These are phyloP conservation scores for Anarrhichthys ocellatus DNA, from an alignment of 2,113 vertebrate genomes.

Conservation along the genomic window DNA sequence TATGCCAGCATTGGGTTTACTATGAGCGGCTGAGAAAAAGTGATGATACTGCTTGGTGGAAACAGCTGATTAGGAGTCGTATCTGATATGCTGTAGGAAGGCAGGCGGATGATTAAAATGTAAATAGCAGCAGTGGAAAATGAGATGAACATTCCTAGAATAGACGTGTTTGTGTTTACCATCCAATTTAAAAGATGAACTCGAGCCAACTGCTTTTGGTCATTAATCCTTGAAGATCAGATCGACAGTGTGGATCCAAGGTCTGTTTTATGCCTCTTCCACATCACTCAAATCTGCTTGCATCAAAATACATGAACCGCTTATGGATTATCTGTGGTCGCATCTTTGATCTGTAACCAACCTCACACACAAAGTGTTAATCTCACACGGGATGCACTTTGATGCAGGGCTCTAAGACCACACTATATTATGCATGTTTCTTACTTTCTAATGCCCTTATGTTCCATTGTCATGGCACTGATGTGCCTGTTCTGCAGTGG, in stretches of 20 bases:
- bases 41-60: constrained; percentile 19
- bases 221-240: constrained; percentile 60
- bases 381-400: not conserved
- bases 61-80: constrained; percentile 37
- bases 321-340: constrained; percentile 23
- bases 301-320: constrained; percentile 17
- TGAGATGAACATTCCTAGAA: constrained; percentile 36
- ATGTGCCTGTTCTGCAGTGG: constrained; percentile 25
- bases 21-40: constrained; percentile 23
- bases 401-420: not conserved
- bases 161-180: constrained; percentile 39
- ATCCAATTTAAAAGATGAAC: constrained; percentile 61
- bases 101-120: constrained; percentile 40
- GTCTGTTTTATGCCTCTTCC: constrained; percentile 23
- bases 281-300: constrained; percentile 26
- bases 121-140: constrained; percentile 40
- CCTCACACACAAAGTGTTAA: constrained; percentile 9
- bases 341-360: constrained; percentile 42
- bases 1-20: constrained; percentile 16
- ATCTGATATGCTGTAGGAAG: constrained; percentile 38
- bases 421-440: not conserved
- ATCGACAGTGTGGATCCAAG: constrained; percentile 26
- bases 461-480: constrained; percentile 3
- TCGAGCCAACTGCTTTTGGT: constrained; percentile 44
- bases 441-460: constrained; percentile 28